A percentile compares a stretch with the other conserved stretches of the same genome.
These are phyloP conservation scores for Paratilapia polleni DNA, from an alignment of 2,113 vertebrate species.

Conservation along the genomic window DNA sequence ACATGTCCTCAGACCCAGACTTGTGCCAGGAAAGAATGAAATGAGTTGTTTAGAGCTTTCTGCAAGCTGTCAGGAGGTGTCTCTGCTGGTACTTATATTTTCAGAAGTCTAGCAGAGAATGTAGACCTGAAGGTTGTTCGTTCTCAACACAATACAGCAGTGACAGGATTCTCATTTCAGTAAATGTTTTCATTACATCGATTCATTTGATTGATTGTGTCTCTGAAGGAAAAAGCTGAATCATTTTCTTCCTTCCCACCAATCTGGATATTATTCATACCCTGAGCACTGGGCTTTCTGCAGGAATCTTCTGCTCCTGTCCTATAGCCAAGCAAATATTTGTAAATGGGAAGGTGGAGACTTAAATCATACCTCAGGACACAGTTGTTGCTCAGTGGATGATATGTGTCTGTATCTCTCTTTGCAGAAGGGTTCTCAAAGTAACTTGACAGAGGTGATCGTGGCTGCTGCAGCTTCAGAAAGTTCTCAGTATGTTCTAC, in stretches of 20 bases:
- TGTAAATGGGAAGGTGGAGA: not conserved
- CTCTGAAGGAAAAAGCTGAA: not conserved
- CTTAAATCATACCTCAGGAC: not conserved
- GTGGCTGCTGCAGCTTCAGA: not conserved
- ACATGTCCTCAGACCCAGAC: not conserved
- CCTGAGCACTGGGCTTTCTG: not conserved
- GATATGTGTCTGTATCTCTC: not conserved
- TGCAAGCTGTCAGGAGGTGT: slow-evolving; percentile 6
- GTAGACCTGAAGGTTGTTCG: not conserved
- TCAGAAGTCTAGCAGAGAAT: not conserved
- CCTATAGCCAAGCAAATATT: not conserved
- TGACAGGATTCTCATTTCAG: not conserved
- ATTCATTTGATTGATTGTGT: not conserved
- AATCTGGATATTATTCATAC: not conserved
- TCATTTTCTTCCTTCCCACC: not conserved
- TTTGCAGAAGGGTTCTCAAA: not conserved
- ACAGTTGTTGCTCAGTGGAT: not conserved
- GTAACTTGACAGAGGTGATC: not conserved
- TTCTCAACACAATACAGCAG: not conserved
- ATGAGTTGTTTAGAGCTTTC: not conserved
- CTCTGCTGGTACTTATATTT: not conserved
- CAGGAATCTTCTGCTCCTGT: not conserved
- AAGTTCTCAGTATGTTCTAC: not conserved
- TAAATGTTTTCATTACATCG: not conserved
- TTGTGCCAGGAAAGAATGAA: slow-evolving; percentile 3